phyloP scores from a whole-genome alignment of 2,797 vertebrate species.

The Salarias fasciatus region DNA sequence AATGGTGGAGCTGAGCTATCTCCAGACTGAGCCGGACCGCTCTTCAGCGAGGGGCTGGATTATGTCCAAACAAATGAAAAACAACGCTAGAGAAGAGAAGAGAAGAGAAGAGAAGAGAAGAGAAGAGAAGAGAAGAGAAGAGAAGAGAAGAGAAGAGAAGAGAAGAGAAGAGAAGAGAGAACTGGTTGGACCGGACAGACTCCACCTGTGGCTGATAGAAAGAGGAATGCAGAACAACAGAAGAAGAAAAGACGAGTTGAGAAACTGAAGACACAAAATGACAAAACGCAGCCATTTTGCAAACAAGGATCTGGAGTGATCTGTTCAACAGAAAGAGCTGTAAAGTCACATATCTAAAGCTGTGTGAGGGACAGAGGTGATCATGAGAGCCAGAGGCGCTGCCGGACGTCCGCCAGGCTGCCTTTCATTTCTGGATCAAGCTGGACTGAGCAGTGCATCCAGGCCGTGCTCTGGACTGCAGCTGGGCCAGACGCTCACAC shows the following conservation, averaged over 20 bases:
- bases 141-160: too few species aligned
- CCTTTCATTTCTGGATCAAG: conserved; percentile 38
- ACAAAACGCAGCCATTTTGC: too few species aligned
- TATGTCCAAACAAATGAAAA: too few species aligned
- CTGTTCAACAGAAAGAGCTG: too few species aligned
- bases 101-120: conserved; percentile 9
- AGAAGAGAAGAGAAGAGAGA: conserved; percentile 8
- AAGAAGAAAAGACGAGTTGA: conserved; percentile 11
- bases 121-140: not conserved
- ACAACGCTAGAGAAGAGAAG: conserved; percentile 16
- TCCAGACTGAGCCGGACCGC: too few species aligned
- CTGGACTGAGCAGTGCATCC: conserved; percentile 22
- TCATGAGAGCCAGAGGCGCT: not conserved
- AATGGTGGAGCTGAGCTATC: too few species aligned
- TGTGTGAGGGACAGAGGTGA: too few species aligned
- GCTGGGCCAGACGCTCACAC: conserved; percentile 21
- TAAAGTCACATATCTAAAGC: too few species aligned
- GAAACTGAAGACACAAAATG: not conserved
- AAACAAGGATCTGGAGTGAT: too few species aligned
- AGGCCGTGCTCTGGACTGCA: conserved; percentile 47
- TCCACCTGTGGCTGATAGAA: conserved; percentile 56
- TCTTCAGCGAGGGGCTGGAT: too few species aligned
- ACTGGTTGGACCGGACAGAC: conserved; percentile 56
- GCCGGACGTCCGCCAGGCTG: conserved; percentile 8
- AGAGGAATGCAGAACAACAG: conserved; percentile 50